Base-by-base conservation (phyloP, 2,888 invertebrate species). In the Drosophila kokeensis region DNA sequence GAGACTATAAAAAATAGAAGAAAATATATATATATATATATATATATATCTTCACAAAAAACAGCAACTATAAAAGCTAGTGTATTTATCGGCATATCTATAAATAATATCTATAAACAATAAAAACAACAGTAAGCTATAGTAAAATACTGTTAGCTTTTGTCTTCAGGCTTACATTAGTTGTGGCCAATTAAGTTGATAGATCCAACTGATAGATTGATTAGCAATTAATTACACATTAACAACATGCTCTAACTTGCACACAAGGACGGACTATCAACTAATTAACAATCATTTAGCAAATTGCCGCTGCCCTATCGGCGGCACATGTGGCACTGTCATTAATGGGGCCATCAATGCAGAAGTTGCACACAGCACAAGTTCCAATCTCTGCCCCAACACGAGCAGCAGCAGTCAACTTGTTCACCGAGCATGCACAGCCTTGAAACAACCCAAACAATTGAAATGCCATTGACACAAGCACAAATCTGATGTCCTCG, bases 401-500 rank as follows among this genome's bases (percentile, higher is more conserved):
- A 18, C 18, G 53, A 36, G 13, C 45, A 29, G 13, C 45, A 38
- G 4, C 29, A 59, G 4, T 27, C 45, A 21, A 38, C 24, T 27
- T 49, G 32, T 27, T 29, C 21, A 53, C 29, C 36, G 49, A 30
- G 59, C 38, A 29, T 42, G n/a, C 30, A 52, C 68, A 62, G 21
- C 75, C 77, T 72, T 57, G 66, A 32, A 45, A 59, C 24, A 29
- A 49, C 32, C 69, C 42, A 69, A 62, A 63, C 65, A 67, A 76
- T 78, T 71, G 74, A 80, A 83, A 83, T 70, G 70, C 70, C 70
- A 86, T 67, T 83, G 78, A 69, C 70, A 59, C 52, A 21, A 18
- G 18, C 32, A 49, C 3, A 40, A 30, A 15, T 27, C 27, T 27
- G 36, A 21, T 34, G 4, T 13, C 15, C 15, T 15, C 30, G 18